phyloP scores from a whole-genome alignment of 2,888 invertebrate species.

The Mythimna loreyi region DNA sequence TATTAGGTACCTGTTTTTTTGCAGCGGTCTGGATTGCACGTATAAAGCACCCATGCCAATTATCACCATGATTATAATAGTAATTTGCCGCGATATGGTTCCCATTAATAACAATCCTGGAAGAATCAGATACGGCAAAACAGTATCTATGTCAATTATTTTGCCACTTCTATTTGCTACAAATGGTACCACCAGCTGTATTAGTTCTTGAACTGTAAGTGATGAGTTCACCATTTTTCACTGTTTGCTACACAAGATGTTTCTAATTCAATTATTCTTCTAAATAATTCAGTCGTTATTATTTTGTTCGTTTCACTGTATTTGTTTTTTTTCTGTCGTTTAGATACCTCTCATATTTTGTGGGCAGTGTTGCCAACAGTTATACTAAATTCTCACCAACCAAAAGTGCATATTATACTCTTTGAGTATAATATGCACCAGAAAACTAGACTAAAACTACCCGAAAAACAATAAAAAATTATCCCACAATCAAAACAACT shows the following conservation, averaged over 20 bases:
- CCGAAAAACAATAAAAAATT: too few species aligned
- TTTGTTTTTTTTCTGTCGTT: conserved; percentile 21
- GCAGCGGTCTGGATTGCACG: conserved; percentile 83
- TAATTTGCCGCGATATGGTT: conserved; percentile 80
- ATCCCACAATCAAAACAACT: too few species aligned
- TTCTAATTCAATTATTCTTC: neutral
- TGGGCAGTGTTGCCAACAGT: too few species aligned
- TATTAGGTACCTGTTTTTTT: conserved; percentile 85
- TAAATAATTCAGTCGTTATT: conserved; percentile 8
- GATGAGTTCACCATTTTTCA: conserved; percentile 73
- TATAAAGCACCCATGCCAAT: conserved; percentile 86
- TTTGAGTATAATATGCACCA: too few species aligned
- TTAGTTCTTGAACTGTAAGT: conserved; percentile 77
- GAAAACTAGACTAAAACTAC: too few species aligned
- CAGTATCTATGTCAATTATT: conserved; percentile 80
- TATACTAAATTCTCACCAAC: too few species aligned
- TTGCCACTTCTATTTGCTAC: conserved; percentile 75
- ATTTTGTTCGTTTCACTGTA: conserved; percentile 10
- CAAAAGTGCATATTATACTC: too few species aligned
- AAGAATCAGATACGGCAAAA: conserved; percentile 84
- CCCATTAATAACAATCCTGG: conserved; percentile 80
- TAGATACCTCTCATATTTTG: conserved; percentile 6
- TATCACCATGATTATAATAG: conserved; percentile 81
- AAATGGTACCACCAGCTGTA: conserved; percentile 68
- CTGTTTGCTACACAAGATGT: conserved; percentile 3